These are phyloP conservation scores for Frankliniella fusca DNA, from an alignment of 2,888 invertebrate genomes.

Conservation along the genomic window DNA sequence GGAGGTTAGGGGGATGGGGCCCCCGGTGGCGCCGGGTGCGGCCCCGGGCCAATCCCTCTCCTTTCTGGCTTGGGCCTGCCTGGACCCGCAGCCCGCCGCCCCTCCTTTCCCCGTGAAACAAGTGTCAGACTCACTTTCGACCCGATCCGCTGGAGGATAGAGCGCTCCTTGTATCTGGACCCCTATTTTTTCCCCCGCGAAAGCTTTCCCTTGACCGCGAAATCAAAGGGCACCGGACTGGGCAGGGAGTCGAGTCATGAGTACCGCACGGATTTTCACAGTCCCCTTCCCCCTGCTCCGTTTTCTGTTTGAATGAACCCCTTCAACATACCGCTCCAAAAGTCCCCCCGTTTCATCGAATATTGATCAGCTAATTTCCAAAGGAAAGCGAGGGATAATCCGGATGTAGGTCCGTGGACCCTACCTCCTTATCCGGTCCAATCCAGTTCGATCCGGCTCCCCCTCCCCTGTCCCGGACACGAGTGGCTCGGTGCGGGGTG, in stretches of 20 bases:
- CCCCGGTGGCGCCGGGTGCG: background rate
- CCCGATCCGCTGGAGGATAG: too few species aligned
- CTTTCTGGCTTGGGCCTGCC: too few species aligned
- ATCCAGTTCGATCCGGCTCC: background rate
- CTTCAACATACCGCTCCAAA: background rate
- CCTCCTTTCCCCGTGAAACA: background rate
- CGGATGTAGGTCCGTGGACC: background rate
- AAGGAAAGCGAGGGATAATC: background rate
- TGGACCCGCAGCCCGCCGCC: too few species aligned
- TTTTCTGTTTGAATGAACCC: background rate
- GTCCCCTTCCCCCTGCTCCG: background rate
- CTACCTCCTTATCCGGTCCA: background rate
- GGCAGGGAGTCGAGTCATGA: background rate
- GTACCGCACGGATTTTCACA: background rate
- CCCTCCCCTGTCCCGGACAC: too few species aligned
- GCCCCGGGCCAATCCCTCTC: too few species aligned
- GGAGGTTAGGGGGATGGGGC: background rate
- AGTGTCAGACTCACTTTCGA: background rate
- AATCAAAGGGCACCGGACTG: background rate
- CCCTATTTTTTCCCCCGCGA: too few species aligned
- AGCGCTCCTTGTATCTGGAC: too few species aligned
- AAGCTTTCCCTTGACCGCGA: too few species aligned
- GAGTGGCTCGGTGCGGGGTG: too few species aligned
- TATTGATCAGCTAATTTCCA: slow-evolving; percentile 18
- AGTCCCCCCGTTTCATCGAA: background rate